Evolutionary conservation across 2,797 vertebrate genomes (phyloP), one percentile per base, ranked within the genome.

Genomic region (Vireo griseus): DNA sequence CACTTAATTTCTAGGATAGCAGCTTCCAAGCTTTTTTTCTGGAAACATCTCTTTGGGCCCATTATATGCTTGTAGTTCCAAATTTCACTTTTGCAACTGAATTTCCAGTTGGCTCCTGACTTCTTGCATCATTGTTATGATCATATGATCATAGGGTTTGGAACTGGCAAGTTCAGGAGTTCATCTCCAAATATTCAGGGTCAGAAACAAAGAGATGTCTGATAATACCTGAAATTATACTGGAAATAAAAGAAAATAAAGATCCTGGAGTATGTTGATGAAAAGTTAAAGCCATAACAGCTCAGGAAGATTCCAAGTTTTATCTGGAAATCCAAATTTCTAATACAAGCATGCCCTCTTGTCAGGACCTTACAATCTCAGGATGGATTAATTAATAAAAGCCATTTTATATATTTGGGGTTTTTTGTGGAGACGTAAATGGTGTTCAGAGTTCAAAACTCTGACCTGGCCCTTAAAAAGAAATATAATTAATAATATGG

Each of bases 181-280:
- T 93, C 3, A 2, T 42, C 40, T 86, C 50, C 20, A 86, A 62
- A 71, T 57, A 22, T 62, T 91, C 66, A 84, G 52, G 78, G 54
- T 86, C 75, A 89, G 92, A 95, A 94, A 83, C 42, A 80, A 85
- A 71, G 45, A 81, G 35, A 86, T 25, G 92, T 35, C 68, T 80
- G 51, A 86, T 74, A 90, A 94, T 59, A 12, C 61, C 50, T 2
- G 21, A 92, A 92, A 80, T 39, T 54, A 87, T n/a, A 48, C 13
- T 54, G 31, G 29, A 80, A 87, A 87, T 42, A 83, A 13, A 88
- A 52, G 35, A 81, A 87, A 94, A 26, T 57, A 63, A 86, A 89
- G 54, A 72, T 63, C 29, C 20, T 68, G 21, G 39, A 68, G 10
- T 69, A 58, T n/a, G 11, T 1, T 68, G 54, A 75, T 86, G 28